Conservation (phyloP, 2,888 invertebrate genomes). For the Hirtodrosophila trivittata region DNA sequence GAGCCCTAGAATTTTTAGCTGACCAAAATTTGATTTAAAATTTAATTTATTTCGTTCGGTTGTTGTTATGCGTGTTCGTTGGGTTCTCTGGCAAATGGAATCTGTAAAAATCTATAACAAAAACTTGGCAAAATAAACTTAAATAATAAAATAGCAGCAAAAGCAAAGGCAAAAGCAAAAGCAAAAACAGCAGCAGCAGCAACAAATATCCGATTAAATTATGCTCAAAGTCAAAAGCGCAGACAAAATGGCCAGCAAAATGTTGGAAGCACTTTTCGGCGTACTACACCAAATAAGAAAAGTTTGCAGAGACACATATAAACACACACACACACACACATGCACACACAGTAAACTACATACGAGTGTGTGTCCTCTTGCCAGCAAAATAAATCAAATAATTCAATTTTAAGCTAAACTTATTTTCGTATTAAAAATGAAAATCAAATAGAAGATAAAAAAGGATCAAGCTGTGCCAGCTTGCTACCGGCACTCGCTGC, state of each 20-base stretch:
- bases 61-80: conserved; percentile 3
- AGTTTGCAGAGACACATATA: conserved; percentile 56
- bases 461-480: conserved; percentile 77
- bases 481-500: conserved; percentile 14
- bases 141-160: conserved; percentile 58
- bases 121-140: conserved; percentile 55
- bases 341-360: neutral
- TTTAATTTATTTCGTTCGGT: conserved; percentile 41
- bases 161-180: conserved; percentile 34
- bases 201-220: conserved; percentile 80
- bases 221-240: conserved; percentile 79
- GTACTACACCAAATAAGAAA: conserved; percentile 63
- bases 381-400: conserved; percentile 78
- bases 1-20: conserved; percentile 21
- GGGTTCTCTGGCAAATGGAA: conserved; percentile 42
- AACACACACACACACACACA: conserved; percentile 20
- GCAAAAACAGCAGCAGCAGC: conserved; percentile 38
- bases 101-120: conserved; percentile 51
- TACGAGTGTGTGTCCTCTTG: conserved; percentile 34
- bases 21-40: conserved; percentile 39
- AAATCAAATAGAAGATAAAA: conserved; percentile 80
- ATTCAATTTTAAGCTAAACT: conserved; percentile 81
- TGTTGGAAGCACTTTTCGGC: conserved; percentile 68
- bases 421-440: conserved; percentile 81
- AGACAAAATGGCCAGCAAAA: conserved; percentile 70